Evolutionary conservation across 2,888 invertebrate genomes (phyloP), one percentile per base, ranked within the genome.

Genomic region (Lucinisca nassula): DNA sequence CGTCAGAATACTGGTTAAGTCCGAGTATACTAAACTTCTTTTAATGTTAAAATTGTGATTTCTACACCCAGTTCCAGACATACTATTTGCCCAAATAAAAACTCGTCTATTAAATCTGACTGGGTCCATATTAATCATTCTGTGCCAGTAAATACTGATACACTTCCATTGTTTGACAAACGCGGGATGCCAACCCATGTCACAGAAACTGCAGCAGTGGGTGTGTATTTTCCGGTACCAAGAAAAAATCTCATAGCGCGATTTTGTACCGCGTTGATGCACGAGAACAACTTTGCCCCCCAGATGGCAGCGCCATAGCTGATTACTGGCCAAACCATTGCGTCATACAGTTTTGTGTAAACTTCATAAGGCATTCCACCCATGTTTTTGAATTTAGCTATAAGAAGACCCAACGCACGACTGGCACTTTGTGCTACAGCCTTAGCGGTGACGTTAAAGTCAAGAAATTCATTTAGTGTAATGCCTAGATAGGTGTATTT

Each of bases 271-370:
- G 76, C 76, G 35, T 67, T 74, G 24, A 82, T 67, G 40, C 70
- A 82, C 14, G 70, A 8, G 32, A 14, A 45, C 14, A 45, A 32
- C 6, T 35, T 4, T 21, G 72, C 51, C 1, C 70, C 82, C 77
- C 82, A 82, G 30, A 82, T 49, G 12, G 82, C 61, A 30, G 67
- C 45, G n/a, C 82, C 76, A 40, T 82, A 82, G 45, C 38, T 55
- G 17, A 82, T 70, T 6, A 76, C 51, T 4, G 40, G 21, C 37
- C 35, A 67, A 12, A 70, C 70, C 35, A 32, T 67, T 4, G 67
- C 58, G 30, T 82, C 77, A 77, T 51, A 82, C 24, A 76, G 30
- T 51, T 67, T 77, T 21, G 82, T 82, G 32, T 4, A 82, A 30
- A 35, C 45, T 14, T 32, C 74, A 35, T 32, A 77, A n/a, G 70